These are phyloP conservation scores for Pissodes strobi DNA, from an alignment of 1,140 invertebrate genomes.

Conservation along the genomic window DNA sequence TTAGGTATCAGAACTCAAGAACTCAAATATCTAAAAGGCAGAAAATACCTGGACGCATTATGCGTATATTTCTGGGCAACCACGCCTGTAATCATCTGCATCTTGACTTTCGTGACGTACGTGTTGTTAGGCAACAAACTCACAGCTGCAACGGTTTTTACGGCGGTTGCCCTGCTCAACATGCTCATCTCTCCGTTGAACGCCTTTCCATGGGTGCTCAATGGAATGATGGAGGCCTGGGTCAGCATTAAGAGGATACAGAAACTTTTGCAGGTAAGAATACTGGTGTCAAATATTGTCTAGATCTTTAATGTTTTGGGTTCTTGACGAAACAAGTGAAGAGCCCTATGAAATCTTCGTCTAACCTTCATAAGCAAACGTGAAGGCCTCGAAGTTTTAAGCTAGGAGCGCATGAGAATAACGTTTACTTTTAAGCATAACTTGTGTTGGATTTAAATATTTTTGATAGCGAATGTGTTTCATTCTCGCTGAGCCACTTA, in stretches of 20 bases:
- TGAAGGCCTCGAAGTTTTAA: too few species aligned
- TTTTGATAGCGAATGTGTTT: too few species aligned
- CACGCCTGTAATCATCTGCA: slow-evolving; percentile 93
- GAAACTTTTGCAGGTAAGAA: slow-evolving; percentile 69
- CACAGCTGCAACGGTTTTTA: slow-evolving; percentile 90
- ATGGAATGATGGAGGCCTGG: slow-evolving; percentile 93
- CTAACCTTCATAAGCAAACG: too few species aligned
- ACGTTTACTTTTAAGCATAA: too few species aligned
- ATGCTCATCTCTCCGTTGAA: slow-evolving; percentile 96
- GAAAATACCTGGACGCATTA: slow-evolving; percentile 97
- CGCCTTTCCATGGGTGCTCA: slow-evolving; percentile 97
- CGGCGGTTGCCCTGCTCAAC: slow-evolving; percentile 90
- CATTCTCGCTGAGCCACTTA: too few species aligned
- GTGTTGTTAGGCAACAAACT: slow-evolving; percentile 81
- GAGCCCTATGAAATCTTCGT: too few species aligned
- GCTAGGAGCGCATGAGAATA: too few species aligned
- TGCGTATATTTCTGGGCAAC: slow-evolving; percentile 99
- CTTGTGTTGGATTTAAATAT: too few species aligned
- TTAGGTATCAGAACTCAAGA: slow-evolving; percentile 70
- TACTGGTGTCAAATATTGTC: too few species aligned
- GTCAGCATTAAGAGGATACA: slow-evolving; percentile 85
- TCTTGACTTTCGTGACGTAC: slow-evolving; percentile 90
- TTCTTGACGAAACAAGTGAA: too few species aligned
- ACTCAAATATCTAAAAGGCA: slow-evolving; percentile 75
- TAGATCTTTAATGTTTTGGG: too few species aligned